phyloP scores from a whole-genome alignment of 2,797 vertebrate species.

The Eleutherodactylus coqui region DNA sequence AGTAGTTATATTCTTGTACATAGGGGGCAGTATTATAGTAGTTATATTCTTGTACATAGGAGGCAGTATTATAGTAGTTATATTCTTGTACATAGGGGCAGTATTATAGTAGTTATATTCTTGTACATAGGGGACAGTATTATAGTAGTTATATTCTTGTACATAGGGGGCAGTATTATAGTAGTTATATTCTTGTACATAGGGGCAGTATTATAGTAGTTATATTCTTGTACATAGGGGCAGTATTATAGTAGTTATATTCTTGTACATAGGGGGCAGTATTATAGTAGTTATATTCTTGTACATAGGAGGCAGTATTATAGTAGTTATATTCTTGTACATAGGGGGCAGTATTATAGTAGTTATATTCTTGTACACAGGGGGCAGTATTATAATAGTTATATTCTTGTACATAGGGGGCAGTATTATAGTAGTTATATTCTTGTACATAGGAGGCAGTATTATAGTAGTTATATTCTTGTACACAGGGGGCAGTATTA shows the following conservation, averaged over 20 bases:
- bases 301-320: too few species aligned
- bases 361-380: slow-evolving; percentile 3
- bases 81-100: not conserved
- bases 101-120: slow-evolving; percentile 8
- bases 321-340: too few species aligned
- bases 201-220: slow-evolving; percentile 3
- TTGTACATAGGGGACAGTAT: too few species aligned
- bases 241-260: slow-evolving; percentile 10
- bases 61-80: not conserved
- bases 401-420: slow-evolving; percentile 7
- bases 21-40: not conserved
- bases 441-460: too few species aligned
- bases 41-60: not conserved
- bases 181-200: not conserved
- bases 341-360: slow-evolving; percentile 19
- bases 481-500: too few species aligned
- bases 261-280: not conserved
- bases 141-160: too few species aligned
- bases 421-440: slow-evolving; percentile 8
- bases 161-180: too few species aligned
- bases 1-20: too few species aligned
- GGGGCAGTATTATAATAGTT: not conserved
- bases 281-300: too few species aligned
- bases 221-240: not conserved
- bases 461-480: too few species aligned